Conservation (phyloP, 2,113 vertebrate species). For the Podocnemis expansa region DNA sequence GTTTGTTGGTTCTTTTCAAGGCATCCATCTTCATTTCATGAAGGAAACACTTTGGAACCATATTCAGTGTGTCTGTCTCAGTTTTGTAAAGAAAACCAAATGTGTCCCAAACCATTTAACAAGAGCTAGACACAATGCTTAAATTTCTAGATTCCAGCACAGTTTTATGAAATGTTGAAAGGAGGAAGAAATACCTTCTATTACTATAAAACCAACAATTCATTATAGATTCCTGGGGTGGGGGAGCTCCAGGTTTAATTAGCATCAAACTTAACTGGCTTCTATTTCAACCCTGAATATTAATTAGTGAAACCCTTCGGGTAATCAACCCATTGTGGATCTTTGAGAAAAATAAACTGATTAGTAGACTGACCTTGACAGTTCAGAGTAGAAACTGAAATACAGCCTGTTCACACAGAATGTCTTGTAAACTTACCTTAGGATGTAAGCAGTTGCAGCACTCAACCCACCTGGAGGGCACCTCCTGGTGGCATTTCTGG, state of each 20-base stretch:
- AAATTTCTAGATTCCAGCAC: not conserved
- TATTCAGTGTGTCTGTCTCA: not conserved
- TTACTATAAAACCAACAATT: conserved; percentile 13
- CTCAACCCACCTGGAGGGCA: no score
- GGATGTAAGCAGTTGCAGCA: no score
- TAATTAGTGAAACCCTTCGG: conserved; percentile 64
- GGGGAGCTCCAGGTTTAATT: conserved; percentile 56
- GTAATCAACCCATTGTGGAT: conserved; percentile 54
- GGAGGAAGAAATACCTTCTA: not conserved
- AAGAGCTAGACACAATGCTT: not conserved
- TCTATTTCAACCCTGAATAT: conserved; percentile 59
- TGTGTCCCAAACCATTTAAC: not conserved
- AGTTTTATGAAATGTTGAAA: conserved; percentile 16
- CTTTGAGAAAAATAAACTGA: conserved; percentile 64
- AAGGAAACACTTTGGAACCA: not conserved
- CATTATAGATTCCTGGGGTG: conserved; percentile 7
- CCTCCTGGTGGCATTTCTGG: no score
- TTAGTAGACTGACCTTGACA: conserved; percentile 69
- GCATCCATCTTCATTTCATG: not conserved
- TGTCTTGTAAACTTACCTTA: not conserved
- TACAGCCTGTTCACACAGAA: conserved; percentile 22
- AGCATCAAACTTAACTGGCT: conserved; percentile 51
- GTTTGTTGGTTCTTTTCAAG: not conserved
- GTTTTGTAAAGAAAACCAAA: not conserved
- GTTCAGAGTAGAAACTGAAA: conserved; percentile 40